phyloP scores from a whole-genome alignment of 2,888 invertebrate genomes.

The Campaea margaritaria region DNA sequence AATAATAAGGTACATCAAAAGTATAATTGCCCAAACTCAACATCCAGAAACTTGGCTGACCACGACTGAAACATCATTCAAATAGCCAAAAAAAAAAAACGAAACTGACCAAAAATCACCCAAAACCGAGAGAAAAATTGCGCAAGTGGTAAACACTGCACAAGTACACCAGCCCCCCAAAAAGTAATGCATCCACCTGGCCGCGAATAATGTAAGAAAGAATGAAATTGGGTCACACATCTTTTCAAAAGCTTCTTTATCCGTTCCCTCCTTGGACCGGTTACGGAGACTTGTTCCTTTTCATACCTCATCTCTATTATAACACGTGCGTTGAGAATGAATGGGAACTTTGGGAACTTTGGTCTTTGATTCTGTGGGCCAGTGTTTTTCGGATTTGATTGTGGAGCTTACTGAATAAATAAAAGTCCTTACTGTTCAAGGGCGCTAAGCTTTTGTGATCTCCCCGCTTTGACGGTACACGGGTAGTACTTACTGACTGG shows the following conservation, averaged over 20 bases:
- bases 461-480: slow-evolving; percentile 1
- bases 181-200: slow-evolving; percentile 78
- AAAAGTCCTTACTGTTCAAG: neutral
- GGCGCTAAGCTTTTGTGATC: slow-evolving; percentile 30
- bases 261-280: slow-evolving; percentile 57
- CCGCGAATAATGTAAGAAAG: slow-evolving; percentile 50
- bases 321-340: slow-evolving; percentile 77
- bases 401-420: slow-evolving; percentile 24
- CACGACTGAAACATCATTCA: too few relatives aligned
- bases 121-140: slow-evolving; percentile 3
- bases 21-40: too few relatives aligned
- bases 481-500: too few relatives aligned
- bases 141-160: slow-evolving; percentile 24
- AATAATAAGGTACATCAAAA: too few relatives aligned
- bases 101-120: neutral
- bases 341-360: slow-evolving; percentile 42
- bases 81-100: too few relatives aligned
- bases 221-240: slow-evolving; percentile 81
- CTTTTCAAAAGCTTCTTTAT: slow-evolving; percentile 60
- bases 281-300: slow-evolving; percentile 61
- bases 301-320: slow-evolving; percentile 59
- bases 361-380: slow-evolving; percentile 41
- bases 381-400: slow-evolving; percentile 41
- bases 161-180: slow-evolving; percentile 49
- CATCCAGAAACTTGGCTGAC: too few relatives aligned